Conservation (phyloP, 2,888 invertebrate species). For the Lepidochitona cinerea region DNA sequence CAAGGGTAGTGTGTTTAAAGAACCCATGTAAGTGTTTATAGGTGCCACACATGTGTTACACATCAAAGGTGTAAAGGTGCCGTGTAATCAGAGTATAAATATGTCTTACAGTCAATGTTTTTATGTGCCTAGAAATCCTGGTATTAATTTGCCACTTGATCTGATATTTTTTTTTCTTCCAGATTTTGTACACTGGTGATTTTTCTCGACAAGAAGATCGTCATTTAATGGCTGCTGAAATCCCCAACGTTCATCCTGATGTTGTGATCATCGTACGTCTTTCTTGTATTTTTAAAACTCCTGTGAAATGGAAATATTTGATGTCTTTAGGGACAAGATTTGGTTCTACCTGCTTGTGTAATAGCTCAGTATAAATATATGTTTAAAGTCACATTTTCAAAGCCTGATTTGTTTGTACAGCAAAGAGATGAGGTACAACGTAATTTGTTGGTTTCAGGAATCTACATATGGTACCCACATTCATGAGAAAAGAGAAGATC, state of each 20-base stretch:
- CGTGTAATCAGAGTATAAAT: too few relatives aligned
- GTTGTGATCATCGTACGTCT: constrained; percentile 89
- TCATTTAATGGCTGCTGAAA: constrained; percentile 99
- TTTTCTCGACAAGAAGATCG: constrained; percentile 99
- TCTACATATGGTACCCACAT: constrained; percentile 99
- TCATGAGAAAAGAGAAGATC: constrained; percentile 97
- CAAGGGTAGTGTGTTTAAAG: too few relatives aligned
- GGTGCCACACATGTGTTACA: too few relatives aligned
- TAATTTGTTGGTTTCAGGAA: constrained; percentile 78
- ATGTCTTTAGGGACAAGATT: not conserved
- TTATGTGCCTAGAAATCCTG: too few relatives aligned
- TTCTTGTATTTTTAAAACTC: too few relatives aligned
- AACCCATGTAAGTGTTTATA: too few relatives aligned
- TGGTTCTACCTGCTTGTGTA: not conserved
- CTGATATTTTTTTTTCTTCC: constrained; percentile 17
- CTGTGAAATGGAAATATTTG: not conserved
- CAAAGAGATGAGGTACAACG: too few relatives aligned
- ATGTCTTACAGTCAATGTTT: too few relatives aligned
- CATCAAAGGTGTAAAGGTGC: too few relatives aligned
- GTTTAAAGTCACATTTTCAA: too few relatives aligned
- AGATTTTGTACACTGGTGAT: constrained; percentile 94
- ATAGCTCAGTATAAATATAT: not conserved
- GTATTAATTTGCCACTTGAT: too few relatives aligned
- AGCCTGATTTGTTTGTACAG: too few relatives aligned
- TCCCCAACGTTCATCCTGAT: constrained; percentile 96